These are phyloP conservation scores for Stratiomys singularior DNA, from an alignment of 2,888 invertebrate genomes.

Conservation along the genomic window DNA sequence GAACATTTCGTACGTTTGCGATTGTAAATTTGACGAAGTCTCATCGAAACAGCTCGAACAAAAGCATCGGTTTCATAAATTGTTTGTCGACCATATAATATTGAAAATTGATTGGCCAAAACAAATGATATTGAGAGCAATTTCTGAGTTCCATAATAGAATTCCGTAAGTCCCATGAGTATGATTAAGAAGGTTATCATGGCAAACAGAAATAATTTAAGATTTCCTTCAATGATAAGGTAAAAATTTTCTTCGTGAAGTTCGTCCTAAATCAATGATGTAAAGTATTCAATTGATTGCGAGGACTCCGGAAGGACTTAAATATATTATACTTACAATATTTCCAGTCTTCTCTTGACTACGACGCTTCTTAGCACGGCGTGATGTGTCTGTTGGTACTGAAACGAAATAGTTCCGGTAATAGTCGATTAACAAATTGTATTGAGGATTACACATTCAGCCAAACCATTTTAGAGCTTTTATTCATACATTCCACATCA, in stretches of 20 bases:
- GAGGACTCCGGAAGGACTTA: too few species aligned
- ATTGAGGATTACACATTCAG: too few species aligned
- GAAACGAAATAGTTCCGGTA: constrained; percentile 47
- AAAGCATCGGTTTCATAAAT: neutral
- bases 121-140: constrained; percentile 20
- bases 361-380: constrained; percentile 70
- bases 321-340: constrained; percentile 70
- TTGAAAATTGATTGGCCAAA: constrained; percentile 27
- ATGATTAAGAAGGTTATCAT: neutral
- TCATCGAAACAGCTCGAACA: neutral
- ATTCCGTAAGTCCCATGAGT: constrained; percentile 25
- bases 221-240: neutral
- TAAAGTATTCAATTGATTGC: too few species aligned
- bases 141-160: constrained; percentile 27
- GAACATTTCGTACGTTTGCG: neutral
- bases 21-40: neutral
- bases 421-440: too few species aligned
- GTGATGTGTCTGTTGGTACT: constrained; percentile 64
- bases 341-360: constrained; percentile 72
- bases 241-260: neutral
- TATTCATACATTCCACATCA: too few species aligned
- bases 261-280: too few species aligned
- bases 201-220: constrained; percentile 12
- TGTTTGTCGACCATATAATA: constrained; percentile 5
- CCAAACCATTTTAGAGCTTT: too few species aligned